Percentiles rank a stretch among this genome's conserved stretches.
These are phyloP conservation scores for Caiman crocodilus DNA, from an alignment of 2,797 vertebrate genomes.

Conservation along the genomic window DNA sequence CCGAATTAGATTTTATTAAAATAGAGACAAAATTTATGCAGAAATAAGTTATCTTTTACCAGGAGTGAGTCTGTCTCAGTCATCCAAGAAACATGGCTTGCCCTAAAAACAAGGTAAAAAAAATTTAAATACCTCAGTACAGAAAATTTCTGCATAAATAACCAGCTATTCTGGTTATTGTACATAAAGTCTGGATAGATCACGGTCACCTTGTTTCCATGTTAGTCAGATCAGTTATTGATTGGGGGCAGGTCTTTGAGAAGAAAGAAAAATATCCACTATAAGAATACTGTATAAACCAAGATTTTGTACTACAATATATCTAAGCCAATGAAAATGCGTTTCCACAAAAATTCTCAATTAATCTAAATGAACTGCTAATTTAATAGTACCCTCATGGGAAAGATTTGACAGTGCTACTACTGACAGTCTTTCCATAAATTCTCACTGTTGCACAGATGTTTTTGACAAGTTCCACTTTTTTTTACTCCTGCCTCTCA, in stretches of 20 bases:
- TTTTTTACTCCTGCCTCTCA: neutral
- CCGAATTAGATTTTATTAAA: neutral
- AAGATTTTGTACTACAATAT: neutral
- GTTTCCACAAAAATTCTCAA: neutral
- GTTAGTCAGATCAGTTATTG: neutral
- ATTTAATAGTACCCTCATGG: slow-evolving; percentile 34
- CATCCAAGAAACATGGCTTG: neutral
- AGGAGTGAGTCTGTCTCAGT: neutral
- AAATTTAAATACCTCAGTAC: slow-evolving; percentile 13
- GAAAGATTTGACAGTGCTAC: slow-evolving; percentile 42
- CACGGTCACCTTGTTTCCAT: neutral
- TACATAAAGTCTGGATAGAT: slow-evolving; percentile 1
- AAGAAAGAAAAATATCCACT: neutral
- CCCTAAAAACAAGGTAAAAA: slow-evolving; percentile 42
- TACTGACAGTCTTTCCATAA: slow-evolving; percentile 43
- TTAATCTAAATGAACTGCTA: slow-evolving; percentile 55
- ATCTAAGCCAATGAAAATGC: slow-evolving; percentile 16
- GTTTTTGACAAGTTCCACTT: slow-evolving; percentile 31
- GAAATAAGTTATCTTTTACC: slow-evolving; percentile 12
- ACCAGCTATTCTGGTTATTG: slow-evolving; percentile 11
- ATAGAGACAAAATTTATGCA: neutral
- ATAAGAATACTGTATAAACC: neutral
- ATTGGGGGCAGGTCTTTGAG: neutral
- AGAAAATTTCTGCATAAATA: slow-evolving; percentile 21
- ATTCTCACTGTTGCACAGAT: slow-evolving; percentile 56